These are phyloP conservation scores for Orussus abietinus DNA, from an alignment of 1,140 invertebrate genomes.

Conservation along the genomic window DNA sequence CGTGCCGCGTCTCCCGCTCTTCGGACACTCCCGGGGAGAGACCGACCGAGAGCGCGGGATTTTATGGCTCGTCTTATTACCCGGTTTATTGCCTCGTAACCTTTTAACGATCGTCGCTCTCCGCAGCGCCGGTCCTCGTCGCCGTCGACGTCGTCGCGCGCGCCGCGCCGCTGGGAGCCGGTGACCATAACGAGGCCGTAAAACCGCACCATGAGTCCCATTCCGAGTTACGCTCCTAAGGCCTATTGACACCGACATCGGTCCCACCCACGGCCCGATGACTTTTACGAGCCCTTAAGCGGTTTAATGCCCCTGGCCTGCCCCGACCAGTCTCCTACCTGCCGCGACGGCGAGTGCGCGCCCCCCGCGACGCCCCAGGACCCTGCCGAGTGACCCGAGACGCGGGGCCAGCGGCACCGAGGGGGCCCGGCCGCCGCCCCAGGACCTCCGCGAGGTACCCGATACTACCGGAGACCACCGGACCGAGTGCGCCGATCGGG, in stretches of 20 bases:
- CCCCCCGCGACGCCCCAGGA: slow-evolving; percentile 10
- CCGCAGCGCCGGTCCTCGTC: no score
- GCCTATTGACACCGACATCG: slow-evolving; percentile 45
- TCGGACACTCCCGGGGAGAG: slow-evolving; percentile 27
- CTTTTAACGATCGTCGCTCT: slow-evolving; percentile 47
- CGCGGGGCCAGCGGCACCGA: no score
- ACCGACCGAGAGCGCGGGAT: slow-evolving; percentile 26
- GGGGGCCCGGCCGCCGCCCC: not conserved
- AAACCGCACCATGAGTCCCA: slow-evolving; percentile 40
- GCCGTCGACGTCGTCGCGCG: no score
- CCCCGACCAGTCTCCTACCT: slow-evolving; percentile 22
- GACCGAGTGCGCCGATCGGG: no score
- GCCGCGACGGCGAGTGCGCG: slow-evolving; percentile 20
- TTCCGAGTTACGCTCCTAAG: slow-evolving; percentile 31
- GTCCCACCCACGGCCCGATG: slow-evolving; percentile 32
- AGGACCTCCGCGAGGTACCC: not conserved
- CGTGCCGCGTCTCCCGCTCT: slow-evolving; percentile 39
- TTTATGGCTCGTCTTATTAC: slow-evolving; percentile 48
- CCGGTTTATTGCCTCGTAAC: slow-evolving; percentile 52
- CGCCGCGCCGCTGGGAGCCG: slow-evolving; percentile 20
- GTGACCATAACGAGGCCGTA: slow-evolving; percentile 40
- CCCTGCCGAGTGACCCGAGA: no score
- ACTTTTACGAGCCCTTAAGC: slow-evolving; percentile 39
- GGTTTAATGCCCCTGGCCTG: slow-evolving; percentile 27
- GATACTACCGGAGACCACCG: no score